These are phyloP conservation scores for Nanger granti DNA, from an alignment of 2,113 vertebrate species.

Conservation along the genomic window DNA sequence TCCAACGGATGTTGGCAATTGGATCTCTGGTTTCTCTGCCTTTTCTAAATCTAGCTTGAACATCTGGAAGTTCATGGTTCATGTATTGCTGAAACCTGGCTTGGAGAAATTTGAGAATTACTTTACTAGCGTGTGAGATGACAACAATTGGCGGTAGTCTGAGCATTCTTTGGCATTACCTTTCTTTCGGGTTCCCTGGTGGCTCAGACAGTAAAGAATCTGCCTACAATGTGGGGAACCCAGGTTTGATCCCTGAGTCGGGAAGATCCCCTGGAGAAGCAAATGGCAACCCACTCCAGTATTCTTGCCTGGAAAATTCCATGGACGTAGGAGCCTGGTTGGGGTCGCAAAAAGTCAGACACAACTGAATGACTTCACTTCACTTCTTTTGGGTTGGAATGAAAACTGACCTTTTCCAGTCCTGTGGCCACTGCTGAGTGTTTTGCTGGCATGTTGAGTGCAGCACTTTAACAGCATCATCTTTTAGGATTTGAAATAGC, in stretches of 20 bases:
- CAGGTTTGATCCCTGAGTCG: no score
- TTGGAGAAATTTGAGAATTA: background rate
- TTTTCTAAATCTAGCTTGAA: background rate
- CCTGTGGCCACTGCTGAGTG: background rate
- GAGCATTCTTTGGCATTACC: background rate
- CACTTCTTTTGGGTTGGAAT: background rate
- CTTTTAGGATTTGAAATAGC: background rate
- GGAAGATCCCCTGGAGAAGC: no score
- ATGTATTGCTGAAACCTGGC: background rate
- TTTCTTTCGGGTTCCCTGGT: background rate
- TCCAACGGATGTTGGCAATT: background rate
- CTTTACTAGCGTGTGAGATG: background rate
- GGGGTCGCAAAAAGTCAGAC: no score
- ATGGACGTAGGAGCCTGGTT: no score
- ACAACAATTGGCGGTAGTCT: accelerated
- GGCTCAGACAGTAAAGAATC: no score
- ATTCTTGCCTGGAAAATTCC: no score
- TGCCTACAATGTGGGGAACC: no score
- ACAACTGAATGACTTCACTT: no score
- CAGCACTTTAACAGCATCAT: background rate
- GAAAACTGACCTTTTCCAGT: background rate
- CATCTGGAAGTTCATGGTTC: background rate
- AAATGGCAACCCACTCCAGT: no score
- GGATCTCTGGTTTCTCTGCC: background rate
- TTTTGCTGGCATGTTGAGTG: background rate